A percentile compares a stretch with the other conserved stretches of the same genome.
Evolutionary conservation across 2,888 invertebrate genomes (phyloP).

Genomic region (Polyommatus icarus): DNA sequence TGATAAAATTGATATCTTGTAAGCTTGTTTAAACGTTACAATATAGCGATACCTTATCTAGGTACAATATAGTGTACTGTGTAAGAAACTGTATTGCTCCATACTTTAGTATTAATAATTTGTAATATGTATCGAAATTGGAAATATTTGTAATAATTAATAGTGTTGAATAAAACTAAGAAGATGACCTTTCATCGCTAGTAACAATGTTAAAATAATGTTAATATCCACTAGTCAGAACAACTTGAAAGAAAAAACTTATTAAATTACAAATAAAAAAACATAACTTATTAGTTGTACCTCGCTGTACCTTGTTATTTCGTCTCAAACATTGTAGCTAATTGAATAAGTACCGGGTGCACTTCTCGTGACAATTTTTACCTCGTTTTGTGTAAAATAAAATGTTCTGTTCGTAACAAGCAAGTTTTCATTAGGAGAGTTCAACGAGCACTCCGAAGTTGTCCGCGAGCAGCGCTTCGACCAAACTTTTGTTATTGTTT

Average conservation of each 20-base stretch:
- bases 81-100: too few relatives aligned
- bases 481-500: slow-evolving; percentile 79
- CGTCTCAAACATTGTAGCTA: slow-evolving; percentile 39
- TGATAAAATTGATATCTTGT: not conserved
- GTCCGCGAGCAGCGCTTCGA: slow-evolving; percentile 62
- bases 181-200: not conserved
- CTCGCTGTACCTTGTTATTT: slow-evolving; percentile 26
- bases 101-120: too few relatives aligned
- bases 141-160: too few relatives aligned
- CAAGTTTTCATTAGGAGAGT: slow-evolving; percentile 75
- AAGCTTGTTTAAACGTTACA: not conserved
- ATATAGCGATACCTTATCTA: too few relatives aligned
- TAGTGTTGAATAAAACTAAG: not conserved
- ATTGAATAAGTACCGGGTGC: slow-evolving; percentile 43
- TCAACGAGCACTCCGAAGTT: slow-evolving; percentile 75
- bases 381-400: slow-evolving; percentile 59
- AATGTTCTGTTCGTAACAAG: slow-evolving; percentile 65
- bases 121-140: too few relatives aligned
- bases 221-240: not conserved
- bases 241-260: not conserved
- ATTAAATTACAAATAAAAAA: not conserved
- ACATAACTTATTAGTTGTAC: slow-evolving; percentile 4
- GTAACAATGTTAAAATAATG: not conserved
- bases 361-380: slow-evolving; percentile 51
- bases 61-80: too few relatives aligned